Conservation (phyloP, 1,140 invertebrate species). For the Dinothrombium tinctorium region DNA sequence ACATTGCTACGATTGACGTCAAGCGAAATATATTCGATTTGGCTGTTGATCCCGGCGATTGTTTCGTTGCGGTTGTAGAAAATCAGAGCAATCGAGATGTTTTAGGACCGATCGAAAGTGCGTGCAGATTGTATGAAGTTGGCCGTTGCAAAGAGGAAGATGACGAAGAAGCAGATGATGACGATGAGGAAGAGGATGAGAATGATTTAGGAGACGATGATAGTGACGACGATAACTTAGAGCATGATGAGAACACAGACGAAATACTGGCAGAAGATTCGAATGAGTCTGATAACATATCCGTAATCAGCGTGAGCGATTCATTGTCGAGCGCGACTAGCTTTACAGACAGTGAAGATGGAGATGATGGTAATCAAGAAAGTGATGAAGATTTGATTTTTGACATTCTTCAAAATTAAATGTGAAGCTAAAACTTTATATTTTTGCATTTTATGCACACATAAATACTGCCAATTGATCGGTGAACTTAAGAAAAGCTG, state of each 20-base stretch:
- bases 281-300: background rate
- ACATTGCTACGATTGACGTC: slow-evolving; percentile 70
- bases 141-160: slow-evolving; percentile 24
- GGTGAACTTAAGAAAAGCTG: too few species aligned
- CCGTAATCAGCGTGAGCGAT: too few species aligned
- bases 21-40: slow-evolving; percentile 33
- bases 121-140: slow-evolving; percentile 28
- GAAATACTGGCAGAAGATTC: background rate
- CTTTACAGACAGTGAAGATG: too few species aligned
- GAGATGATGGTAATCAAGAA: too few species aligned
- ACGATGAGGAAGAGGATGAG: slow-evolving; percentile 14
- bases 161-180: slow-evolving; percentile 25
- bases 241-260: slow-evolving; percentile 4
- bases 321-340: too few species aligned
- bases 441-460: too few species aligned
- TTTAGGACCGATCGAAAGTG: slow-evolving; percentile 18
- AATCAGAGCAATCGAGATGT: slow-evolving; percentile 18
- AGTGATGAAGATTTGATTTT: too few species aligned
- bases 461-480: too few species aligned
- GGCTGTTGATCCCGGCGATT: slow-evolving; percentile 27
- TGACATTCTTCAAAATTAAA: too few species aligned
- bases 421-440: too few species aligned
- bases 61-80: slow-evolving; percentile 35
- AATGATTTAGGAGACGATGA: slow-evolving; percentile 20
- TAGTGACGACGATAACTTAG: slow-evolving; percentile 22